Evolutionary conservation across 2,888 invertebrate species (phyloP), one percentile per base, ranked within the genome.

Genomic region (Alcis repandata): DNA sequence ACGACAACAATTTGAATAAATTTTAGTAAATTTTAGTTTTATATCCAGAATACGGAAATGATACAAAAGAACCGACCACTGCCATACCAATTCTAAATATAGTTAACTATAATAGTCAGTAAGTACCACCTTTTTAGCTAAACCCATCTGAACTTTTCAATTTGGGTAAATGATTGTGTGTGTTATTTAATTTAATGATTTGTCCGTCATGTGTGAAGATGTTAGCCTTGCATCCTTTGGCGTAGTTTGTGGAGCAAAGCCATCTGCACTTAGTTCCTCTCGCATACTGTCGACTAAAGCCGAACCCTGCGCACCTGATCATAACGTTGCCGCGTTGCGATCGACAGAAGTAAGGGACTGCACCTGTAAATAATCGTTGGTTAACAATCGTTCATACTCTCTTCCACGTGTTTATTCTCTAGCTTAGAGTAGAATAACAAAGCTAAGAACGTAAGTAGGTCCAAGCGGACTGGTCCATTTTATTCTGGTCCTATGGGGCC

Each of bases 131-230:
- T 22, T 46, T 32, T 9, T n/a, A 10, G 11, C 3, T 17, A n/a
- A 1, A 8, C n/a, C 1, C 27, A 8, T 20, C 8, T 17, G 4
- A 13, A 41, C 36, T 41, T 33, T 43, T 62, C 8, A 53, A 15
- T 20, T 52, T 59, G 8, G 56, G 32, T 7, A 41, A 36, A 58
- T 73, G 73, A 19, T 38, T 71, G 17, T 73, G 73, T 0, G 46
- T 10, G 43, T 66, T 68, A 8, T 61, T 60, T 10, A 70, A 56
- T 15, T 63, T 59, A 22, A 70, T 36, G 1, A 73, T 22, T 32
- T 69, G 33, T 36, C 59, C 53, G 9, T 66, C 58, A 7, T 57
- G 10, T 7, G 73, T 71, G 33, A 70, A 71, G 32, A 71, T 60
- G 9, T 67, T 61, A 4, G 57, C 60, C 22, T 43, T 57, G 45